These are phyloP conservation scores for Tanytarsus gracilentus DNA, from an alignment of 2,888 invertebrate species.

Conservation along the genomic window DNA sequence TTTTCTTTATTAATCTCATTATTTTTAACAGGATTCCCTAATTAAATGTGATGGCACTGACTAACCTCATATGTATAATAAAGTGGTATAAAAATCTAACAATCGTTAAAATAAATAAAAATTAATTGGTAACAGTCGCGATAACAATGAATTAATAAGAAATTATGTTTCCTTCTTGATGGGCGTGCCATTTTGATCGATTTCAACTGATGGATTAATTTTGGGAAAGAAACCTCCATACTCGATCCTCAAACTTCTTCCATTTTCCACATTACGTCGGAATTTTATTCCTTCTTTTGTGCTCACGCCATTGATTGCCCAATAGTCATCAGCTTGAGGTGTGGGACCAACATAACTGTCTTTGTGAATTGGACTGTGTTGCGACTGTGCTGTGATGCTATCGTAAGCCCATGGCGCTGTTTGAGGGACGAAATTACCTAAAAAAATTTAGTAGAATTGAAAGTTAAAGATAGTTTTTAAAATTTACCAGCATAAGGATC, in stretches of 20 bases:
- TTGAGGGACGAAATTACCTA: neutral
- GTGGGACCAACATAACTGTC: constrained; percentile 47
- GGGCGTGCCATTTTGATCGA: constrained; percentile 63
- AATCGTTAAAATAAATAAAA: too few species aligned
- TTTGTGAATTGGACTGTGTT: constrained; percentile 17
- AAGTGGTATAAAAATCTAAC: too few species aligned
- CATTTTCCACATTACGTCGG: constrained; percentile 26
- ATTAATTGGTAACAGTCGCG: neutral
- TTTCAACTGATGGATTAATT: constrained; percentile 67
- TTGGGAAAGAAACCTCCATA: constrained; percentile 78
- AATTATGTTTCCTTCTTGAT: constrained; percentile 39
- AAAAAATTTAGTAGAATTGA: neutral
- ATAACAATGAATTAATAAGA: neutral
- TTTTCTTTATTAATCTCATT: too few species aligned
- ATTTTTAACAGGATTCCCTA: neutral
- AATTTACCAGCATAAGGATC: constrained; percentile 21
- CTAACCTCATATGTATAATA: too few species aligned
- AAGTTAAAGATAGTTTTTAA: neutral
- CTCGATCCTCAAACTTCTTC: constrained; percentile 53
- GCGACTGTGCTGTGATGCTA: constrained; percentile 2
- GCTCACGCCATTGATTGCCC: constrained; percentile 26
- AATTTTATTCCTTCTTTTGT: constrained; percentile 25
- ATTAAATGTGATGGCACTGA: neutral
- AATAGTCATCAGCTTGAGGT: constrained; percentile 39
- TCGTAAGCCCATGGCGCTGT: neutral